Evolutionary conservation across 2,113 vertebrate genomes (phyloP).

Genomic region (Meles meles): DNA sequence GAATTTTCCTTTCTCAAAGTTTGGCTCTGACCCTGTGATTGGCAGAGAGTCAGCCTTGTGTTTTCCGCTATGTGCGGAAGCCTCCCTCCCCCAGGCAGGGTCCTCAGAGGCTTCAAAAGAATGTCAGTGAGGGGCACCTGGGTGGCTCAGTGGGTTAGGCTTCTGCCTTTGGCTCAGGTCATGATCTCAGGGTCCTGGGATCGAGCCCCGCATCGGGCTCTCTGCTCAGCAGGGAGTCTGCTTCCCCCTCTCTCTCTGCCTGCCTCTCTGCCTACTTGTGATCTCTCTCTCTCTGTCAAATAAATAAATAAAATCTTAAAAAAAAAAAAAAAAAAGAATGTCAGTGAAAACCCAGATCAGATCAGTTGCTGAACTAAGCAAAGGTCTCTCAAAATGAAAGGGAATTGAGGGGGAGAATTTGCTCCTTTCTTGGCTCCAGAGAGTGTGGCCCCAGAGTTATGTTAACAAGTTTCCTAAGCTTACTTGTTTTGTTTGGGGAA

Average conservation of each 20-base stretch:
- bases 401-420: background rate
- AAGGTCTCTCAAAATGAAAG: background rate
- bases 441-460: background rate
- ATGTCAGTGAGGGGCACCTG: background rate
- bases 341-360: background rate
- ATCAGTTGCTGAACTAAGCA: background rate
- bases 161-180: too few species aligned
- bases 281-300: too few species aligned
- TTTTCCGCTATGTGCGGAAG: background rate
- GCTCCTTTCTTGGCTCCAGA: background rate
- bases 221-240: too few species aligned
- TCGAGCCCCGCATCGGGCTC: too few species aligned
- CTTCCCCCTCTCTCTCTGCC: too few species aligned
- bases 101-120: background rate
- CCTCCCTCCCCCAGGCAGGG: background rate
- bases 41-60: background rate
- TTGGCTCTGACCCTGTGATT: background rate
- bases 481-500: background rate
- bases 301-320: too few species aligned
- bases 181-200: too few species aligned
- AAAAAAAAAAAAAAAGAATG: too few species aligned
- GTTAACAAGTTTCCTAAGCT: background rate
- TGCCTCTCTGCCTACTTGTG: too few species aligned
- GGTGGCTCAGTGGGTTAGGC: too few species aligned
- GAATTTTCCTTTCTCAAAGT: background rate